Evolutionary conservation across 1,140 invertebrate genomes (phyloP), one percentile per base, ranked within the genome.

Genomic region (Papilio helenus): DNA sequence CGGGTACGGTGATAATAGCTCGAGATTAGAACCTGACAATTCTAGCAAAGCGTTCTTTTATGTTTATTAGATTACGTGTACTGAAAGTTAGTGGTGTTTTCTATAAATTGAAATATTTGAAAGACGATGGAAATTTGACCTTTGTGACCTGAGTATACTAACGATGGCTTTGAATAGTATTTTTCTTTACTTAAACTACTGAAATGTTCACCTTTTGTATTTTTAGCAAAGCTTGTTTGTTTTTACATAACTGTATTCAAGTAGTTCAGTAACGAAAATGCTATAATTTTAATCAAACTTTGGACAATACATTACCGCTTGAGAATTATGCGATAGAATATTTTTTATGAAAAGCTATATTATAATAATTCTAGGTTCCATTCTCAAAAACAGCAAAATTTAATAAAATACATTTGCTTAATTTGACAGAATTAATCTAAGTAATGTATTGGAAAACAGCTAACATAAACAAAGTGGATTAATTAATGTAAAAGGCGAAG

Each of bases 41-140:
- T 90, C 88, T 87, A 86, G 87, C 83, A 84, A 88, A 89, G 85
- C 84, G 84, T 86, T 87, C 86, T 92, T 92, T 92, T 89, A 91
- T 90, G 90, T 90, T 91, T 87, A 90, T 85, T 85, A 89, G 86
- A 85, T 91, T 92, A 92, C 89, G 91, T 93, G 91, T 86, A 81
- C 84, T 87, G 90, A 86, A 90, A 92, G 83, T 87, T 88, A 87
- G 85, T 85, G 83, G 83, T 82, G 83, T 85, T 86, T 82, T 72
- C 73, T 82, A 83, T 79, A 82, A 76, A 74, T 68, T 76, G 76
- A 81, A 83, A 79, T 79, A 72, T 72, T 42, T 42, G 14, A 68
- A 68, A 68, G 26, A 26, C 61, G 61, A 68, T 12, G 26, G 61
- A 68, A 68, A 68, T 14, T 68, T 68, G 26, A 68, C 61, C 26